Evolutionary conservation across 64 coral and sea anemone species (phyloP).

Genomic region (Hydrozoanthus tunicans): DNA sequence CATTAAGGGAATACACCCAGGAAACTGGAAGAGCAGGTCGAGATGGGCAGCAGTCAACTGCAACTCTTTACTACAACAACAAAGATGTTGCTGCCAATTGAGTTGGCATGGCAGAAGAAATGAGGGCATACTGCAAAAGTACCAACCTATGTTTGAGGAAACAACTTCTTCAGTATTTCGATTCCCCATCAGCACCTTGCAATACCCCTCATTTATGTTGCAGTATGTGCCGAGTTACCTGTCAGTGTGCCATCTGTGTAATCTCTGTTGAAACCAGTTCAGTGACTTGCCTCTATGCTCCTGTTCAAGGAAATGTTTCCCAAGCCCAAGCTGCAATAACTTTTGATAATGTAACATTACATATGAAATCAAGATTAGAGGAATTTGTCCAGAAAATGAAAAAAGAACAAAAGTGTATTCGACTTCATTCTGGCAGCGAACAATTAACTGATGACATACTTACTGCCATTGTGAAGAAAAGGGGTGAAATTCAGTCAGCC

Average conservation of each 20-base stretch:
- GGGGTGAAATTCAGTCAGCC: too few relatives aligned
- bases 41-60: slow-evolving; percentile 32
- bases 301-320: not conserved
- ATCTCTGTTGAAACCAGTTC: not conserved
- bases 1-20: slow-evolving; percentile 32
- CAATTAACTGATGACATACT: too few relatives aligned
- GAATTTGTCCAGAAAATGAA: too few relatives aligned
- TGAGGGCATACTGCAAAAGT: not conserved
- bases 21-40: slow-evolving; percentile 52
- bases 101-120: not conserved
- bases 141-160: not conserved
- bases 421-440: too few relatives aligned
- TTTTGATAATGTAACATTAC: too few relatives aligned
- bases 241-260: not conserved
- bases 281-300: not conserved
- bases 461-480: too few relatives aligned
- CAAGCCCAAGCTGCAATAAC: not conserved
- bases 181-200: not conserved
- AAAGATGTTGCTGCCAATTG: not conserved
- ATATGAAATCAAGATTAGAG: too few relatives aligned
- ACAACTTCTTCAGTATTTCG: not conserved
- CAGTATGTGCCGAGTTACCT: not conserved
- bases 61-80: slow-evolving; percentile 10
- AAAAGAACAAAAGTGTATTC: too few relatives aligned
- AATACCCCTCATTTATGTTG: not conserved